Conservation (phyloP, 1,140 invertebrate species). For the Cardiocondyla obscurior region DNA sequence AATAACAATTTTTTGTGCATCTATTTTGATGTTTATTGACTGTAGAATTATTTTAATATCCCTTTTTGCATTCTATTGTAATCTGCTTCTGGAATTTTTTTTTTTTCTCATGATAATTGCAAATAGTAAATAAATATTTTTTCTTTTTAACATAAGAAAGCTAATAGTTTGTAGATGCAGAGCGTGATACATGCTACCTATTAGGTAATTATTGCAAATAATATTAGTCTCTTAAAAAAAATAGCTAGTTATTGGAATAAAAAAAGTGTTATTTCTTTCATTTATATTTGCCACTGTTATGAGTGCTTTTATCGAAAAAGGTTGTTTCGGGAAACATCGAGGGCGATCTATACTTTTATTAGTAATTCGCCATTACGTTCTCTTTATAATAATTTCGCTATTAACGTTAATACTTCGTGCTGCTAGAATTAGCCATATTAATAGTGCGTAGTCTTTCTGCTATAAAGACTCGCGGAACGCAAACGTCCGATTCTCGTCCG, state of each 20-base stretch:
- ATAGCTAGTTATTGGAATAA: conserved; percentile 33
- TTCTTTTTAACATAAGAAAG: not conserved
- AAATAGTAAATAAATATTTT: not conserved
- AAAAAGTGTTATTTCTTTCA: conserved; percentile 17
- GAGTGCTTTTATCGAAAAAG: conserved; percentile 33
- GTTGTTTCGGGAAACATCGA: conserved; percentile 65
- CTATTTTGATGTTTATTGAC: not conserved
- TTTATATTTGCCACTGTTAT: conserved; percentile 19
- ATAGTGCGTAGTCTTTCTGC: conserved; percentile 67
- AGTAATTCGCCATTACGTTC: conserved; percentile 61
- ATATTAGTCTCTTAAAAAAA: not conserved
- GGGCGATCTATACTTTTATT: conserved; percentile 60
- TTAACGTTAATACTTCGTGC: conserved; percentile 74
- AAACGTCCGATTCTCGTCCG: conserved; percentile 52
- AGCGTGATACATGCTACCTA: not conserved
- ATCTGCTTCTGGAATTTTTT: not conserved
- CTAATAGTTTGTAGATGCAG: not conserved
- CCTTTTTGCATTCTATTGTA: not conserved
- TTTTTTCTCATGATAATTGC: not conserved
- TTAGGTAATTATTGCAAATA: not conserved
- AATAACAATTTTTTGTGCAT: not conserved
- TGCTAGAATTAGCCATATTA: conserved; percentile 70
- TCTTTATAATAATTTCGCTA: conserved; percentile 71
- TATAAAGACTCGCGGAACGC: conserved; percentile 64
- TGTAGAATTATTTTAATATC: not conserved